These are phyloP conservation scores for Popillia japonica DNA, from an alignment of 1,140 invertebrate genomes.

Conservation along the genomic window DNA sequence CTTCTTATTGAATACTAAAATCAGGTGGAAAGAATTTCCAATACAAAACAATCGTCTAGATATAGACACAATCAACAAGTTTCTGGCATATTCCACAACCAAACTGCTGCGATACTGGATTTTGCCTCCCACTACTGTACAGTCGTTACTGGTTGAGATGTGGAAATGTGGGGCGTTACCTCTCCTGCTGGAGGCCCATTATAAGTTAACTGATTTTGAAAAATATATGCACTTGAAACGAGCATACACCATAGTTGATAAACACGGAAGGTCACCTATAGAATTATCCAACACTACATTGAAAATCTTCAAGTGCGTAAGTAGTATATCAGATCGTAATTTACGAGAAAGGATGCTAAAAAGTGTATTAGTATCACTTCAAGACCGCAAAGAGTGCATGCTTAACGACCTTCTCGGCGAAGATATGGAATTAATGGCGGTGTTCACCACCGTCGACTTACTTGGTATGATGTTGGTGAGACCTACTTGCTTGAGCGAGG, in stretches of 20 bases:
- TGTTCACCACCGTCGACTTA: background rate
- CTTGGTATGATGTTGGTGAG: background rate
- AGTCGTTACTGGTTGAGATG: background rate
- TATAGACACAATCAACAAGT: background rate
- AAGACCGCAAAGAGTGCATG: background rate
- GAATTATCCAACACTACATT: background rate
- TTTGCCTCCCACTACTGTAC: background rate
- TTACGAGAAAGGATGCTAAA: background rate
- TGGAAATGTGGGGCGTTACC: background rate
- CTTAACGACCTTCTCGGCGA: background rate
- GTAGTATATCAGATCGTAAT: background rate
- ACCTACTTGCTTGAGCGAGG: background rate
- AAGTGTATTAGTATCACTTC: background rate
- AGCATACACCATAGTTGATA: background rate
- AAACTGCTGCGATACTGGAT: background rate
- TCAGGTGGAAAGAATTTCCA: too few species aligned
- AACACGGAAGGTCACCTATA: background rate
- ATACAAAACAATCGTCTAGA: too few species aligned
- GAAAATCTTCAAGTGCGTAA: background rate
- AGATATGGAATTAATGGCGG: background rate
- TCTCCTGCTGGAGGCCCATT: background rate
- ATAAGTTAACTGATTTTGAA: background rate
- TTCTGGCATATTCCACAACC: background rate
- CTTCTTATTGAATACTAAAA: background rate
- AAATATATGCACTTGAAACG: background rate